Evolutionary conservation across 2,888 invertebrate genomes (phyloP), one percentile per base, ranked within the genome.

Genomic region (Graphium colonna): DNA sequence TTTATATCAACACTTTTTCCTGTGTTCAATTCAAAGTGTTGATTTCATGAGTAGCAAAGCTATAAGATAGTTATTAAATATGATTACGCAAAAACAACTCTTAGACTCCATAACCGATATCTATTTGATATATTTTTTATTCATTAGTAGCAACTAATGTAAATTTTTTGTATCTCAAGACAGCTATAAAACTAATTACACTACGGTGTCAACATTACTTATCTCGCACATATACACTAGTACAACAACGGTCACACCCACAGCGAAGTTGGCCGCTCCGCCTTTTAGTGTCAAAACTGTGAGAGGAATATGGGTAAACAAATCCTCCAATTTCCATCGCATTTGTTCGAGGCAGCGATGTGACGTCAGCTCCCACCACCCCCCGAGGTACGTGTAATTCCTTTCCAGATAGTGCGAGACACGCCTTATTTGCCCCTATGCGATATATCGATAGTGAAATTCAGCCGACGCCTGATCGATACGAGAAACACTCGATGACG

Each of bases 271-370:
- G 57, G 63, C 59, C 63, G 79, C 77, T 74, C 69, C 69, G 81
- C 89, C 89, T 90, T 90, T 90, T 90, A 90, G 85, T 87, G 90
- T 90, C 87, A 87, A 82, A 87, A 85, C 82, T 85, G 82, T 82
- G 79, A 88, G 86, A 85, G 77, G 84, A 86, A 90, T 87, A 89
- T 88, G 85, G 82, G 90, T 90, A 90, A 90, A 90, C 90, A 90
- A 90, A 90, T 90, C 90, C 89, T 87, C 83, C 87, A 84, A 89
- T 90, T 90, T 90, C 90, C 90, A 90, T 90, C 84, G 82, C 88
- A 86, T 90, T 89, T 90, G 86, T 87, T 88, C 85, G 75, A 78
- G 73, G 78, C 75, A 71, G 71, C 67, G 64, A 62, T 60, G 63
- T 57, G 57, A 21, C 21, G 21, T 21, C 21, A 21, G 3, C 21